Conservation (phyloP, 2,888 invertebrate genomes). For the Brachylomia viminalis region DNA sequence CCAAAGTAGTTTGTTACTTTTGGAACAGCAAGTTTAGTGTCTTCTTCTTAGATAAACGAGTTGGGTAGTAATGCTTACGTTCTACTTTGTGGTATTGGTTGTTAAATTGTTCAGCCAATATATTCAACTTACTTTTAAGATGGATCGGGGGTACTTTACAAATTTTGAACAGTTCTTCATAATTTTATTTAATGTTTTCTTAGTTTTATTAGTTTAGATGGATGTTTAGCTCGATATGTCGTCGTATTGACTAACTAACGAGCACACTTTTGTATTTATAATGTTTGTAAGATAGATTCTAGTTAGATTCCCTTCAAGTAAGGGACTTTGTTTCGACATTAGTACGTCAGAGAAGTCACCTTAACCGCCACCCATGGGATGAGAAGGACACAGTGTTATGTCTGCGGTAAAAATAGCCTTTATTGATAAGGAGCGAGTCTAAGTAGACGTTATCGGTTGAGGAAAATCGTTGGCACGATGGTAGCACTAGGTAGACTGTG, state of each 20-base stretch:
- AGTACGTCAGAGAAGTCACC: slow-evolving; percentile 34
- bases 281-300: background rate
- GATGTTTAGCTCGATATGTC: background rate
- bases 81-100: no score
- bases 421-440: slow-evolving; percentile 19
- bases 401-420: slow-evolving; percentile 42
- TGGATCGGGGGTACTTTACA: no score
- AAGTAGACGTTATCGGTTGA: slow-evolving; percentile 44
- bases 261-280: background rate
- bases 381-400: slow-evolving; percentile 21
- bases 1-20: no score
- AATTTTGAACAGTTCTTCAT: no score
- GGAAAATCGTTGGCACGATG: slow-evolving; percentile 32
- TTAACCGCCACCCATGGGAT: background rate
- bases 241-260: background rate
- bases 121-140: no score
- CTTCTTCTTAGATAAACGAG: no score
- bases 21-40: no score
- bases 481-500: slow-evolving; percentile 24
- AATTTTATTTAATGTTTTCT: no score
- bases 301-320: slow-evolving; percentile 10
- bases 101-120: no score
- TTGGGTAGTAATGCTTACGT: no score
- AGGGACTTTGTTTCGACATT: background rate
- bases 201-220: no score